Base-by-base conservation (phyloP, 2,888 invertebrate species). In the Hypomecis punctinalis region DNA sequence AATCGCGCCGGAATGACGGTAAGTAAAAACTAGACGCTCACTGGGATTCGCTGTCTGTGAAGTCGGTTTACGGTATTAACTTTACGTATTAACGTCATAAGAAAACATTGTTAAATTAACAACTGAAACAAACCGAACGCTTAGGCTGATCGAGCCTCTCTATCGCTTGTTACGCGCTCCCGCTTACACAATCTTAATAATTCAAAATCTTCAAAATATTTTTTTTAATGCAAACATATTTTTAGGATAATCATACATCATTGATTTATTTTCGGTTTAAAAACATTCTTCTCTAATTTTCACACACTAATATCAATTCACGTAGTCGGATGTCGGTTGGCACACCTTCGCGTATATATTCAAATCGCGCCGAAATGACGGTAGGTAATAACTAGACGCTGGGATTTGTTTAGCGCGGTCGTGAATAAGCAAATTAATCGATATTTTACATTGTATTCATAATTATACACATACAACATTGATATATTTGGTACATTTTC, bases 1-100 rank as follows among this genome's bases (percentile, higher is more conserved):
- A 76, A 76, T 76, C 65, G 73, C 70, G 70, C 67, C 68, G 53
- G 65, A 70, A 74, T 74, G 76, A 73, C 68, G n/a, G 71, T 69
- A 69, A 61, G 70, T 79, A 77, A 77, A 77, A 80, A 76, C 78
- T 78, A 75, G 73, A 79, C 55, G 74, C 58, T n/a, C n/a, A n/a
- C 57, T 72, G 74, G 72, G 77, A 69, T 68, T 67, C 78, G 72
- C 63, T 63, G n/a, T n/a, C n/a, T n/a, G n/a, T n/a, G n/a, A n/a
- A n/a, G n/a, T n/a, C n/a, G n/a, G n/a, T n/a, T n/a, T n/a, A n/a
- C n/a, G n/a, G n/a, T n/a, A n/a, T n/a, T n/a, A n/a, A n/a, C n/a
- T n/a, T n/a, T n/a, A n/a, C n/a, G n/a, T n/a, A n/a, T n/a, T n/a
- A n/a, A n/a, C n/a, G n/a, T n/a, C n/a, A n/a, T n/a, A n/a, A n/a